Evolutionary conservation across 2,113 vertebrate species (phyloP).

Genomic region (Ciconia maguari): DNA sequence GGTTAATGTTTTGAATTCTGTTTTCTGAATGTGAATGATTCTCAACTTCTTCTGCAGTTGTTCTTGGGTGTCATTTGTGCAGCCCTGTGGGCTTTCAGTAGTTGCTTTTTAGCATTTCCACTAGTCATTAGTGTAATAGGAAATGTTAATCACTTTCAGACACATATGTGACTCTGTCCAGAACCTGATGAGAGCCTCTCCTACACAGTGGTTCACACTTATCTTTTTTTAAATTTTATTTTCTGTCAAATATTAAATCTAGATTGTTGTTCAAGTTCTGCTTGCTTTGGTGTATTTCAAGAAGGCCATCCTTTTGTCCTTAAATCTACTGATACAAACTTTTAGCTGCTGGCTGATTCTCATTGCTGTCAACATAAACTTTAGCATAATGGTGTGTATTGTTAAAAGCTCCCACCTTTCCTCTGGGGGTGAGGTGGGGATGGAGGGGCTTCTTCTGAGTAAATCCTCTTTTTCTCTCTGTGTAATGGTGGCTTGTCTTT

Average conservation of each 20-base stretch:
- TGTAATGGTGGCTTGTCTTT: neutral
- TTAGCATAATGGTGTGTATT: neutral
- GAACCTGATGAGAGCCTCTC: neutral
- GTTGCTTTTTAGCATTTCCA: conserved; percentile 4
- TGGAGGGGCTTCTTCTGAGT: neutral
- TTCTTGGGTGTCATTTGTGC: neutral
- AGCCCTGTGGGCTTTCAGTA: neutral
- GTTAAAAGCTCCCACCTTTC: neutral
- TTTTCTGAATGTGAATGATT: neutral
- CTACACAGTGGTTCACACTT: neutral
- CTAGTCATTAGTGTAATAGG: neutral
- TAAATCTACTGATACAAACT: neutral
- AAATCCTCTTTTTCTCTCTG: neutral
- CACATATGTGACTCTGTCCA: neutral
- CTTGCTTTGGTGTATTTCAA: neutral
- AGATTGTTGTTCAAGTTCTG: neutral
- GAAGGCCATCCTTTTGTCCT: neutral
- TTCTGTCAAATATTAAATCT: neutral
- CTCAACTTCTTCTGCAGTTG: neutral
- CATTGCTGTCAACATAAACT: neutral
- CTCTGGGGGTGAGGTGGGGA: neutral
- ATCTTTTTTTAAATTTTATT: neutral
- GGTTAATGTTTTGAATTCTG: neutral
- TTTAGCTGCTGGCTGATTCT: neutral
- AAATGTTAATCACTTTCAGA: conserved; percentile 1